Evolutionary conservation across 2,888 invertebrate species (phyloP).

Genomic region (Subacronicta megacephala): DNA sequence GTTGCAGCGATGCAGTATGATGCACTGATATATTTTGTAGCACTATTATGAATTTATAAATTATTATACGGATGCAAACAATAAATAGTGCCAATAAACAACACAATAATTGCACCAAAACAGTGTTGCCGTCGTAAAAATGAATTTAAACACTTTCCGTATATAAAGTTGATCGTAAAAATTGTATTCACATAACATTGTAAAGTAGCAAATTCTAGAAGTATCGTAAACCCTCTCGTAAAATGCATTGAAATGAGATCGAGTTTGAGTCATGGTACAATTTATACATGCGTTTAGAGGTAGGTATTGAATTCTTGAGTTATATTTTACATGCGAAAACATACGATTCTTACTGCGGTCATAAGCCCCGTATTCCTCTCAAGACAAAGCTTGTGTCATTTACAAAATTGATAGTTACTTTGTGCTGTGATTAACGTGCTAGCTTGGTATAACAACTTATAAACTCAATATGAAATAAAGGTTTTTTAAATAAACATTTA

Average conservation of each 20-base stretch:
- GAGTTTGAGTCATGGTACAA: conserved; percentile 39
- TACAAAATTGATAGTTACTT: no score
- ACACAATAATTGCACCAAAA: background rate
- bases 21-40: no score
- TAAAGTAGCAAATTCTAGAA: conserved; percentile 16
- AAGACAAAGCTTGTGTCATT: no score
- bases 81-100: no score
- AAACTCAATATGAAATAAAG: background rate
- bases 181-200: conserved; percentile 10
- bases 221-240: conserved; percentile 18
- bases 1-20: no score
- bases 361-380: no score
- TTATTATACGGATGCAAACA: no score
- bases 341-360: no score
- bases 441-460: no score
- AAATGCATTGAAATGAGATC: conserved; percentile 43
- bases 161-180: conserved; percentile 19
- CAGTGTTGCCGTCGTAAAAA: conserved; percentile 8
- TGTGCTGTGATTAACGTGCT: no score
- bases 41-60: no score
- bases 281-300: conserved; percentile 31
- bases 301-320: conserved; percentile 21
- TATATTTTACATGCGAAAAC: background rate
- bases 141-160: background rate
- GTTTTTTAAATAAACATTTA: background rate